Conservation (phyloP, 2,113 vertebrate genomes). For the Eudyptes chrysolophus region DNA sequence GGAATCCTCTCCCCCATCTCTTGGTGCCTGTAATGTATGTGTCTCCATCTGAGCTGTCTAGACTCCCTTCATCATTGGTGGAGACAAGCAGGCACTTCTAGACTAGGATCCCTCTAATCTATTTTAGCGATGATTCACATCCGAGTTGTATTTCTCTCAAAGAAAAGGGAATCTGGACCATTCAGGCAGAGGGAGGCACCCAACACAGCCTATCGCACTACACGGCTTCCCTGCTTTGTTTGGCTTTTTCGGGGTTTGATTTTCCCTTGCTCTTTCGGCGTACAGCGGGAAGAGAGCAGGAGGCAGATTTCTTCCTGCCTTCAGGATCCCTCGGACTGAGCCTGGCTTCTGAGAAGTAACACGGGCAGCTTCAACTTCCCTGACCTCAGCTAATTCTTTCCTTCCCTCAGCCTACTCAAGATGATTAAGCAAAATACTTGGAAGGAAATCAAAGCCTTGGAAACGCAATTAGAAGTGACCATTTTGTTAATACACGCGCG, state of each 20-base stretch:
- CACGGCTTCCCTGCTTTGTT: not conserved
- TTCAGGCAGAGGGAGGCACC: not conserved
- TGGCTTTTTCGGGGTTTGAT: not conserved
- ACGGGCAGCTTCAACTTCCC: slow-evolving; percentile 36
- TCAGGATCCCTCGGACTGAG: not conserved
- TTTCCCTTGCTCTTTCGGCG: not conserved
- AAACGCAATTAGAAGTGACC: slow-evolving; percentile 51
- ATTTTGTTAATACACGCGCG: not conserved
- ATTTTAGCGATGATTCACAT: not conserved
- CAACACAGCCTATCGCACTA: not conserved
- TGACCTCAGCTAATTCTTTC: slow-evolving; percentile 66
- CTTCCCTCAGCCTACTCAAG: slow-evolving; percentile 59
- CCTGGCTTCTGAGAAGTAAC: not conserved
- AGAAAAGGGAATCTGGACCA: not conserved
- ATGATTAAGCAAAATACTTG: slow-evolving; percentile 67
- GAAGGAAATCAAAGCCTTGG: slow-evolving; percentile 63
- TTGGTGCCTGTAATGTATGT: not conserved
- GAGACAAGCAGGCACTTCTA: not conserved
- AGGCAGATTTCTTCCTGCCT: slow-evolving; percentile 1
- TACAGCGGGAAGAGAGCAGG: not conserved
- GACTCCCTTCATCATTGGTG: not conserved
- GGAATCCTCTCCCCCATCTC: not conserved
- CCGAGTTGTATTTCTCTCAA: not conserved
- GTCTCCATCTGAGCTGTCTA: not conserved
- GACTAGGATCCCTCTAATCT: not conserved